Evolutionary conservation across 2,113 vertebrate species (phyloP), one percentile per base, ranked within the genome.

Genomic region (Lamprotornis superbus): DNA sequence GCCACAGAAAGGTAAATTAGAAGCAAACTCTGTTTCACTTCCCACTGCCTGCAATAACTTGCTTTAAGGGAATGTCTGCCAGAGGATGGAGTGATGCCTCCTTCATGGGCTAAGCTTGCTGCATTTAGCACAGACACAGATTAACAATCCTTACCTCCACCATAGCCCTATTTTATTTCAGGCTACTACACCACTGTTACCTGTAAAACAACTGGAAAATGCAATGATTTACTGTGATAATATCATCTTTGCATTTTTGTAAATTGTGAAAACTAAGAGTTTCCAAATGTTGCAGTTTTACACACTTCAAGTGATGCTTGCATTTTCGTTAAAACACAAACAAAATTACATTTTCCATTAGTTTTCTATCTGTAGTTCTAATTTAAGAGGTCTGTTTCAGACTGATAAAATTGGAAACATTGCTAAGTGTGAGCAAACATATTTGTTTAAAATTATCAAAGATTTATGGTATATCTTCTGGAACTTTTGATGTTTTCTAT

Each of bases 281-380:
- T 86, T 88, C 50, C 11, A 57, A 31, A 37, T 56, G 17, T 9
- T 73, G 46, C 42, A 52, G 25, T 46, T 27, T 53, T 63, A 59
- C 15, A 56, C 7, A 12, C 37, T 35, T 35, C 18, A 67, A 67
- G 12, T 11, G 37, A 82, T 31, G 5, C 2, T 13, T 31, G 21
- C 3, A 47, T 33, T 85, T 79, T 67, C 39, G 79, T 55, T 13
- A 57, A 65, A 71, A 50, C 46, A 19, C 1, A 30, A 40, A 20
- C 1, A n/a, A 18, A 57, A 65, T 13, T 33, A 44, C 0, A 0
- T 53, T 81, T 87, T 67, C 15, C 20, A 47, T 12, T n/a, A 28
- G 9, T 49, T 70, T 88, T 76, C 16, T 52, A 22, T 47, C 33
- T 75, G 10, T 44, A 67, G 19, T 18, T 85, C 27, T 68, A 61